These are phyloP conservation scores for Bolinopsis microptera DNA, from an alignment of 37 sponge, comb jelly and placozoan genomes.

Conservation along the genomic window DNA sequence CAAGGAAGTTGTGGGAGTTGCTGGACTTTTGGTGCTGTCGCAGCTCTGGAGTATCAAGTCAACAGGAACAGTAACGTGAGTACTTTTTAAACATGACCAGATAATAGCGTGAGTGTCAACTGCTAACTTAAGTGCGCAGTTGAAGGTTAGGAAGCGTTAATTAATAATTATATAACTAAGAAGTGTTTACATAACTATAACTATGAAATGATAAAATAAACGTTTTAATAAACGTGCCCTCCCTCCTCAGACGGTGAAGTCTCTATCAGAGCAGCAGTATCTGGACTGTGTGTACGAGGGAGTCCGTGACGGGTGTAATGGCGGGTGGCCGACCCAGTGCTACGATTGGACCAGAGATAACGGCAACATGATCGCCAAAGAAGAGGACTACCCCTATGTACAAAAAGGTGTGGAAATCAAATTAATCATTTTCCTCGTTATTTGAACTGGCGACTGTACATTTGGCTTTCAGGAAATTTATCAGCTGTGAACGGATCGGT, in stretches of 20 bases:
- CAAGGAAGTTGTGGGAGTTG: not conserved
- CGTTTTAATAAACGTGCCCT: not conserved
- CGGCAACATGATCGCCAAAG: not conserved
- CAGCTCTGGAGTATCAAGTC: not conserved
- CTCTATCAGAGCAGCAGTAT: not conserved
- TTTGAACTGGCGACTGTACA: too few relatives aligned
- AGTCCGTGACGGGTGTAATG: not conserved
- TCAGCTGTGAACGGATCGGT: too few relatives aligned
- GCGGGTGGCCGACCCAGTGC: not conserved
- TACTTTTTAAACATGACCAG: too few relatives aligned
- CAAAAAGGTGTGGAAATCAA: too few relatives aligned
- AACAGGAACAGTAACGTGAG: not conserved
- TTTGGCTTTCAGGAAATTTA: too few relatives aligned
- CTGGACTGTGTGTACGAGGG: not conserved
- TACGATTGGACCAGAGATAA: not conserved
- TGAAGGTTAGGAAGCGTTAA: too few relatives aligned
- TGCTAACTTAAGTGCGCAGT: too few relatives aligned
- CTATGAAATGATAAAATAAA: too few relatives aligned
- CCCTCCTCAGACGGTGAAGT: not conserved
- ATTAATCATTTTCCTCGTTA: too few relatives aligned
- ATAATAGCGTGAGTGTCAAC: too few relatives aligned
- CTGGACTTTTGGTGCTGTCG: not conserved
- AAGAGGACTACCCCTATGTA: not conserved
- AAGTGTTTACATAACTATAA: too few relatives aligned
- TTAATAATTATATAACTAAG: too few relatives aligned